Evolutionary conservation across 2,113 vertebrate species (phyloP).

Genomic region (Chloropsis hardwickii): DNA sequence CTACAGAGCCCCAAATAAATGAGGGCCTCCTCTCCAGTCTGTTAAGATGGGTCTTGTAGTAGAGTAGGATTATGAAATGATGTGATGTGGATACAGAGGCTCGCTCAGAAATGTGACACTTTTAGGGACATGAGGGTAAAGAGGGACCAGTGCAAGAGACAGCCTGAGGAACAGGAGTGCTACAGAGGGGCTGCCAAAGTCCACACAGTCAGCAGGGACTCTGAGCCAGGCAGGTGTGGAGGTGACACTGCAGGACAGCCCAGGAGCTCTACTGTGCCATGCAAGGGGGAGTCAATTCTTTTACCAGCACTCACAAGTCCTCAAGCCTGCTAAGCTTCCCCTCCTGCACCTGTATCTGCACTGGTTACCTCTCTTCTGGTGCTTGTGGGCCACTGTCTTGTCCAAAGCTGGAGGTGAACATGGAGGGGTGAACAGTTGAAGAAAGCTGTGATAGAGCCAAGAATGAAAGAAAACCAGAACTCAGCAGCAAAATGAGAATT

Average conservation of each 20-base stretch:
- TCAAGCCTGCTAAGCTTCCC: not conserved
- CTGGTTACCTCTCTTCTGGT: not conserved
- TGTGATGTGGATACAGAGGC: not conserved
- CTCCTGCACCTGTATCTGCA: not conserved
- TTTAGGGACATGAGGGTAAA: accelerated
- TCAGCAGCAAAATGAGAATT: not conserved
- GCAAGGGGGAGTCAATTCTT: not conserved
- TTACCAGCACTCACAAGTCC: not conserved
- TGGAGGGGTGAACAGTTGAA: not conserved
- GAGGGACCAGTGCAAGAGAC: not conserved
- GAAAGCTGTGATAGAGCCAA: not conserved
- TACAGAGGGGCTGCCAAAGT: not conserved
- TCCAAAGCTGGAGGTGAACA: not conserved
- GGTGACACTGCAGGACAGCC: not conserved
- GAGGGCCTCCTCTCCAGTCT: not conserved
- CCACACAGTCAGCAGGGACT: not conserved
- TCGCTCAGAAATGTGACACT: accelerated
- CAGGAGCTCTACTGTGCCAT: not conserved
- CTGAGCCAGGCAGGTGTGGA: not conserved
- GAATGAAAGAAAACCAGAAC: not conserved
- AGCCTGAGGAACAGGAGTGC: too few relatives aligned
- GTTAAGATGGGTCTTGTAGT: not conserved
- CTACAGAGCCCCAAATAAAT: not conserved
- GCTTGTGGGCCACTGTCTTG: not conserved
- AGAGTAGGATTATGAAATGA: not conserved